Conservation (phyloP, 2,797 vertebrate species). For the Malurus leucopterus region DNA sequence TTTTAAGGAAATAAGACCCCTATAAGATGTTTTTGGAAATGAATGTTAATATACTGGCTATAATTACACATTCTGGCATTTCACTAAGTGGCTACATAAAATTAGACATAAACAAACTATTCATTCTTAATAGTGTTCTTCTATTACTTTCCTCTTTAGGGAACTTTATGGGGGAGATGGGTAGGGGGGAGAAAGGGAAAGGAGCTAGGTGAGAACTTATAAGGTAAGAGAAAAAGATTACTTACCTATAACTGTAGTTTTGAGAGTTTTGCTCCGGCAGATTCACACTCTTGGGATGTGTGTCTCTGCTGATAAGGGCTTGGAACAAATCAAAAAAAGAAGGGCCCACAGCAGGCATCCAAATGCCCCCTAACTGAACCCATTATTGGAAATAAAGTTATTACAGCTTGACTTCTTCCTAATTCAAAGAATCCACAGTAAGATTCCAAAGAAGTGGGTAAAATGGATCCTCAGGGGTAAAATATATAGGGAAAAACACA, state of each 20-base stretch:
- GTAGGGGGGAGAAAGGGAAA: neutral
- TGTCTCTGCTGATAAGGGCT: constrained; percentile 59
- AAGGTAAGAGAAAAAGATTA: constrained; percentile 50
- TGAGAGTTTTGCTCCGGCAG: constrained; percentile 58
- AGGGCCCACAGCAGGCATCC: constrained; percentile 36
- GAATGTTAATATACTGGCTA: neutral
- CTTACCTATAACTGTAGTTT: constrained; percentile 57
- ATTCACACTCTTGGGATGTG: constrained; percentile 58
- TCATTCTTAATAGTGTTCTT: neutral
- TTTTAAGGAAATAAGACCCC: neutral
- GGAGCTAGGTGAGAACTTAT: neutral
- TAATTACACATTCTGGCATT: neutral
- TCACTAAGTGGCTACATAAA: neutral
- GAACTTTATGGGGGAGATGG: neutral
- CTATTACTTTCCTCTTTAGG: neutral
- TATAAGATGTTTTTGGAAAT: neutral
- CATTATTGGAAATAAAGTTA: constrained; percentile 19
- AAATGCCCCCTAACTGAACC: constrained; percentile 45
- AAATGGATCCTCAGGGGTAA: neutral
- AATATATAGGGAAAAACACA: neutral
- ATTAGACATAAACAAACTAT: neutral
- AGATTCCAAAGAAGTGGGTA: constrained; percentile 27
- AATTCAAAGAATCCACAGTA: constrained; percentile 24
- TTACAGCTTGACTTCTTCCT: constrained; percentile 5
- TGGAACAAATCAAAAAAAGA: constrained; percentile 22